These are phyloP conservation scores for Philereme vetulata DNA, from an alignment of 2,888 invertebrate species.

Conservation along the genomic window DNA sequence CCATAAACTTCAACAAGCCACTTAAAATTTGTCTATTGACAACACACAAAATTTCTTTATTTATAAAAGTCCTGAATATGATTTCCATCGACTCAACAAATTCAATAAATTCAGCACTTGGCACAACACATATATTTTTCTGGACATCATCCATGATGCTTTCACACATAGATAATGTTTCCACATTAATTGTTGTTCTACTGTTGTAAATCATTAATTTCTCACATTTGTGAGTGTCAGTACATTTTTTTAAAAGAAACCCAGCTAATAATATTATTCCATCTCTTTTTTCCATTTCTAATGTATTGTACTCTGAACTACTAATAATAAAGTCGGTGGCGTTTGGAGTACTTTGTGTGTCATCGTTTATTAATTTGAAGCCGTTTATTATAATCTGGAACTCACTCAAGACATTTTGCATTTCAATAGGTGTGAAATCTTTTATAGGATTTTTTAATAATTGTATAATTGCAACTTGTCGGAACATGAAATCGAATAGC, in stretches of 20 bases:
- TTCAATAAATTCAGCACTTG: slow-evolving; percentile 28
- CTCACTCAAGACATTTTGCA: slow-evolving; percentile 16
- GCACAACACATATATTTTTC: slow-evolving; percentile 23
- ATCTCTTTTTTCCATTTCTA: slow-evolving; percentile 22
- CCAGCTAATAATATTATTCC: slow-evolving; percentile 28
- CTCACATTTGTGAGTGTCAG: slow-evolving; percentile 20
- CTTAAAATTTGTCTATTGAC: slow-evolving; percentile 14
- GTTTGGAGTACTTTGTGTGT: neutral
- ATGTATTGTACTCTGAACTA: slow-evolving; percentile 20
- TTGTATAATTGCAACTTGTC: slow-evolving; percentile 22
- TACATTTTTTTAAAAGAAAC: slow-evolving; percentile 31
- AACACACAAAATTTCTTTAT: slow-evolving; percentile 17
- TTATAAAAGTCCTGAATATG: slow-evolving; percentile 27
- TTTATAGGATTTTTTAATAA: slow-evolving; percentile 18
- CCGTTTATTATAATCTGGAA: slow-evolving; percentile 1
- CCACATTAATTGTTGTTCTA: slow-evolving; percentile 9
- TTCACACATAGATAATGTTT: slow-evolving; percentile 23
- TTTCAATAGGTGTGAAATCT: neutral
- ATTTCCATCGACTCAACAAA: slow-evolving; percentile 36
- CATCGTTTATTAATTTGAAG: slow-evolving; percentile 7
- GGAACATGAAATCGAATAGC: slow-evolving; percentile 23
- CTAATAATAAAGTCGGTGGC: neutral
- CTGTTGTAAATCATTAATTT: slow-evolving; percentile 12
- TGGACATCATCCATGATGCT: slow-evolving; percentile 26
- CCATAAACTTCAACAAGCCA: slow-evolving; percentile 14